Evolutionary conservation across 1,140 invertebrate genomes (phyloP).

Genomic region (Drosophila bifasciata): DNA sequence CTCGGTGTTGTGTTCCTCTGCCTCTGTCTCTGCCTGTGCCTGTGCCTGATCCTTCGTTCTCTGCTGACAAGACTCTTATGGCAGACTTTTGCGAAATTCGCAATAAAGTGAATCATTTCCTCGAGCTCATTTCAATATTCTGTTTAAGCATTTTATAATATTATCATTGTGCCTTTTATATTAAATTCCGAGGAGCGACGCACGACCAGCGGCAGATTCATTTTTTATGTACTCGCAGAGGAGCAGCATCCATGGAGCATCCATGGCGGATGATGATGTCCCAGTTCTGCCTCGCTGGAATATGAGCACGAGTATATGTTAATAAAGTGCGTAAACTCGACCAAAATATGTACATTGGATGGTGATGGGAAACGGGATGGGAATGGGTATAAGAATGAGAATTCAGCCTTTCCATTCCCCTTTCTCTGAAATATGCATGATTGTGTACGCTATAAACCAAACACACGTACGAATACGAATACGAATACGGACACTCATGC

Average conservation of each 20-base stretch:
- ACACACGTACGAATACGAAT: slow-evolving; percentile 25
- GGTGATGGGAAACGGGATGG: no score
- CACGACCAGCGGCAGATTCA: slow-evolving; percentile 25
- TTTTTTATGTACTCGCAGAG: slow-evolving; percentile 31
- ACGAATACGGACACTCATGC: no score
- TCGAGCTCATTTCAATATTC: slow-evolving; percentile 46
- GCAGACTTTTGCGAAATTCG: slow-evolving; percentile 23
- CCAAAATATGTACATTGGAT: slow-evolving; percentile 32
- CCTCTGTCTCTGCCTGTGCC: no score
- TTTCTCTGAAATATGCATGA: slow-evolving; percentile 30
- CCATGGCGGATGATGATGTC: background rate
- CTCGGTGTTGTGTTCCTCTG: no score
- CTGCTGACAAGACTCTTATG: no score
- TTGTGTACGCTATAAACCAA: slow-evolving; percentile 38
- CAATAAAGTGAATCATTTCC: slow-evolving; percentile 44
- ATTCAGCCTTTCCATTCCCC: no score
- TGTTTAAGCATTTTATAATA: slow-evolving; percentile 50
- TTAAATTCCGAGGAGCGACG: slow-evolving; percentile 24
- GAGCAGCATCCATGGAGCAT: background rate
- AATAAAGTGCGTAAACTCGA: slow-evolving; percentile 45
- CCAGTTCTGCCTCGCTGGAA: no score
- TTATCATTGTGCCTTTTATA: slow-evolving; percentile 44
- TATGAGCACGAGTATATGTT: slow-evolving; percentile 21
- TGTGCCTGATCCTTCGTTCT: no score
- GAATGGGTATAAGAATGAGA: background rate